phyloP scores from a whole-genome alignment of 1,140 invertebrate genomes.

The Nasonia giraulti region DNA sequence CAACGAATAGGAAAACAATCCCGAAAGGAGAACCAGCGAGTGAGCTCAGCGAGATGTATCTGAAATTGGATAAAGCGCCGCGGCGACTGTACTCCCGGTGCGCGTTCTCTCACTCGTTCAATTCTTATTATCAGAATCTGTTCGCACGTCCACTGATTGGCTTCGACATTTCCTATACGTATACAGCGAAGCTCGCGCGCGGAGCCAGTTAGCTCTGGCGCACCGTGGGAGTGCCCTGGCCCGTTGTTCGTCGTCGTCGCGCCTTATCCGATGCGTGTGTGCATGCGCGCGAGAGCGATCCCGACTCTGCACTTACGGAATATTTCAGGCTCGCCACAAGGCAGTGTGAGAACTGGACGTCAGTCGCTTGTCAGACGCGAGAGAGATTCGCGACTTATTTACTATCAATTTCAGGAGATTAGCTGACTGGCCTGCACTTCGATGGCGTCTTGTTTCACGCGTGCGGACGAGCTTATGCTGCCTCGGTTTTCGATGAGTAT shows the following conservation, averaged over 20 bases:
- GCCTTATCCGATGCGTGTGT: not conserved
- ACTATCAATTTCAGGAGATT: constrained; percentile 27
- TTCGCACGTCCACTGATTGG: constrained; percentile 19
- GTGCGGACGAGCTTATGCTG: not conserved
- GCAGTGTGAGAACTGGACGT: constrained; percentile 9
- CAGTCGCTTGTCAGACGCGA: not conserved
- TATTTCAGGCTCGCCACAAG: not conserved
- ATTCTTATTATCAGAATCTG: constrained; percentile 53
- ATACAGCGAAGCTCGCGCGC: not conserved
- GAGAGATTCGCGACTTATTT: constrained; percentile 9
- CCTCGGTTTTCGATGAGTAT: too few species aligned
- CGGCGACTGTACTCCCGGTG: not conserved
- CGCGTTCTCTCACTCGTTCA: constrained; percentile 1
- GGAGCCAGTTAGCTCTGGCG: constrained; percentile 1
- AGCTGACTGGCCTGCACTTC: not conserved
- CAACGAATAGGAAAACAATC: too few species aligned
- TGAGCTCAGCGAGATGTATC: not conserved
- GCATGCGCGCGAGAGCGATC: constrained; percentile 4
- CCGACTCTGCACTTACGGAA: not conserved
- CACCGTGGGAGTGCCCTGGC: constrained; percentile 39
- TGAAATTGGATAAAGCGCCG: constrained; percentile 29
- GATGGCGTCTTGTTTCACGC: not conserved
- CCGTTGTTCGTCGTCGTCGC: constrained; percentile 35
- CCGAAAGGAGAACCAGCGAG: too few species aligned
- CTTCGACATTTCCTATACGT: constrained; percentile 15